Evolutionary conservation across 2,113 vertebrate species (phyloP), one percentile per base, ranked within the genome.

Genomic region (Pelmatolapia mariae): DNA sequence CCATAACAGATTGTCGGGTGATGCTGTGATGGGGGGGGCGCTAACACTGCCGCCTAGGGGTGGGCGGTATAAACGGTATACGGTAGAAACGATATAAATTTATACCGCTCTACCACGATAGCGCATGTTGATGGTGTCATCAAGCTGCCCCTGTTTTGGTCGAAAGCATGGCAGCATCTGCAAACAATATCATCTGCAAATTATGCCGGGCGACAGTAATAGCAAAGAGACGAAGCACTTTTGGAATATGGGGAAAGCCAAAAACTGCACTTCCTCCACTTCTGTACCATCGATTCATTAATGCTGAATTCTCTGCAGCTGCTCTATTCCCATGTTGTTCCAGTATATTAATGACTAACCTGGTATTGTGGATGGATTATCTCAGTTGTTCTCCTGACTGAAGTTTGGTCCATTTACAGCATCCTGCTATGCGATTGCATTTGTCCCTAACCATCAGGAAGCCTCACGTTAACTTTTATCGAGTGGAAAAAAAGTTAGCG

Each of bases 241-340:
- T 57, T 26, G 24, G 3, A 57, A 57, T 0, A 57, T 1, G 0
- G 0, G 0, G 54, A 1, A 56, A 56, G 0, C 0, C 11, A 56
- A 56, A 56, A 56, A 26, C 54, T 26, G 53, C 0, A 0, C 6
- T 13, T 56, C 11, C 53, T 24, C 11, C 53, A 24, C 22, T 56
- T 56, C 53, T 4, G 22, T 56, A 56, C 2, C 2, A 0, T 4
- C 24, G 53, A 56, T 8, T 3, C 6, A 4, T 56, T 13, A 56
- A 56, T 56, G 53, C 53, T 56, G 53, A 56, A 1, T 7, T 24
- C 53, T 24, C 11, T 24, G 6, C 22, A 24, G 53, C 53, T 24
- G 6, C 6, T 56, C 53, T 56, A 1, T 24, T 56, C 6, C 53
- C 22, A 0, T 2, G 53, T 56, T 56, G 53, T 56, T 0, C 22